Evolutionary conservation across 2,888 invertebrate genomes (phyloP), one percentile per base, ranked within the genome.

Genomic region (Calephelis perditalis): DNA sequence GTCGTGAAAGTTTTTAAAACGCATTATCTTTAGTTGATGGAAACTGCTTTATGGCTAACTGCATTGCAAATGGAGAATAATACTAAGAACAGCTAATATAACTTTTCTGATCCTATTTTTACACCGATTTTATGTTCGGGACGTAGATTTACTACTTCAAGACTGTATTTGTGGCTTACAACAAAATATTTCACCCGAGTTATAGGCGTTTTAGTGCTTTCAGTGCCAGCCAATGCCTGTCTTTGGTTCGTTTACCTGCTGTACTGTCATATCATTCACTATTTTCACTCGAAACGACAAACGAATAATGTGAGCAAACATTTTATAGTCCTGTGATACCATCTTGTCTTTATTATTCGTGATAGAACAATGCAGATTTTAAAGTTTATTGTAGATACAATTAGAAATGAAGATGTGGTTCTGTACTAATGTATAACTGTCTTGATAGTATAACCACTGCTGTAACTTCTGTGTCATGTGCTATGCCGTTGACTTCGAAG

Each of bases 201-300:
- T 79, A 81, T 79, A 73, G 73, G 68, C 68, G 68, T 78, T 81
- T 82, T 79, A 81, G 78, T 80, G 71, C 73, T 76, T 77, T 75
- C 72, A 75, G 78, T 78, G 65, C 75, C 78, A 78, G 77, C 60
- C 76, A 67, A 76, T 70, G 74, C 75, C 73, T 76, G 77, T 66
- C 68, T 67, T 68, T 64, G 68, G 80, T 79, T 82, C 79, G 73
- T 84, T 82, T 73, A 80, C 81, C 79, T 72, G 65, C 49, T 57
- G 66, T 64, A 61, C 70, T 74, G 73, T 76, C 70, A 75, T 78
- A 75, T 76, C 75, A 74, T 74, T 77, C 75, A 76, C 68, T 65
- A 63, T 64, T 70, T 71, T 69, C 68, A 68, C 64, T 72, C 68
- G 68, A 67, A 7, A 3, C 5, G 40, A 40, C 8, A 2, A 40